Conservation (phyloP, 2,113 vertebrate genomes). For the Acrocephalus arundinaceus region DNA sequence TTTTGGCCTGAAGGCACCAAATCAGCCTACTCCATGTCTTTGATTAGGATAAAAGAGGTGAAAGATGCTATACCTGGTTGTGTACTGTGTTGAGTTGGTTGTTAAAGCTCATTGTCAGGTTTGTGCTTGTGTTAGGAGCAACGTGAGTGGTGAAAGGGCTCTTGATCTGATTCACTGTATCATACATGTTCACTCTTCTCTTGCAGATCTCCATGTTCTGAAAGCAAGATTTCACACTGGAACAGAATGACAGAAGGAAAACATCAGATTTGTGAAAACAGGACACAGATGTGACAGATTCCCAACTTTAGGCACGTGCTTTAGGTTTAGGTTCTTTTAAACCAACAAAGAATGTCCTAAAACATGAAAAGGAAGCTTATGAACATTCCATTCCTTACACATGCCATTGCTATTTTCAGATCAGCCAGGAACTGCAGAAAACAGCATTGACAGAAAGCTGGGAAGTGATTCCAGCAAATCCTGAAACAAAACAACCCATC, state of each 20-base stretch:
- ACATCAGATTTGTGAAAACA: background rate
- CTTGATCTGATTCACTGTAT: conserved; percentile 90
- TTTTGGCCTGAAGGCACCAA: background rate
- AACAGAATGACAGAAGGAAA: conserved; percentile 17
- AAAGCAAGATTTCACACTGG: conserved; percentile 96
- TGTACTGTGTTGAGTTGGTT: conserved; percentile 93
- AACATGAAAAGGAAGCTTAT: background rate
- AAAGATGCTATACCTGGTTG: conserved; percentile 83
- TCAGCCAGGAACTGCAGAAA: background rate
- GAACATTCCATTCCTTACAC: background rate
- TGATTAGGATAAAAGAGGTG: background rate
- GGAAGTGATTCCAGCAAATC: background rate
- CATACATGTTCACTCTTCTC: conserved; percentile 91
- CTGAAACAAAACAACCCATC: background rate
- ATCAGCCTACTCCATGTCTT: background rate
- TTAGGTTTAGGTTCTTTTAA: background rate
- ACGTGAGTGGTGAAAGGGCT: conserved; percentile 88
- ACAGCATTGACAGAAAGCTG: background rate
- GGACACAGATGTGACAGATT: background rate
- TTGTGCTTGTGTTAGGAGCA: conserved; percentile 90
- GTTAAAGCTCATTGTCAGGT: conserved; percentile 97
- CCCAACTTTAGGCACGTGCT: background rate
- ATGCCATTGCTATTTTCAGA: background rate
- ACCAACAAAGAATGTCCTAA: background rate
- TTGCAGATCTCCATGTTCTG: conserved; percentile 99